These are phyloP conservation scores for Verasper variegatus DNA, from an alignment of 2,113 vertebrate species.

Conservation along the genomic window DNA sequence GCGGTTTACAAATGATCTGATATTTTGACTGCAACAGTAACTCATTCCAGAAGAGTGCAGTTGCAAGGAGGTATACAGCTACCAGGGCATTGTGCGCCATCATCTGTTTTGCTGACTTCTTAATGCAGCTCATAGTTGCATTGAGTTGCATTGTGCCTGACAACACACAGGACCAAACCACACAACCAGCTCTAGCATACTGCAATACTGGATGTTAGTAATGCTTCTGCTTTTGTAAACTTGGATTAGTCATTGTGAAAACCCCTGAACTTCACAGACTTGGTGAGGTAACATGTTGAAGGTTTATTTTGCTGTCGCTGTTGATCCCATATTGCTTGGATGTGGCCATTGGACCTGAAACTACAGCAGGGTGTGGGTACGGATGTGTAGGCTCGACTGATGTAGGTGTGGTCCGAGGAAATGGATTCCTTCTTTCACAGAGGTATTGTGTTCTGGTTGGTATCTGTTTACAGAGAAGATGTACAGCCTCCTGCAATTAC, in stretches of 20 bases:
- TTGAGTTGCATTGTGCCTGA: conserved; percentile 20
- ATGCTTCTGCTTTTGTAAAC: conserved; percentile 53
- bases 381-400: conserved; percentile 35
- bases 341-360: conserved; percentile 34
- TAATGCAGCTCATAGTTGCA: conserved; percentile 22
- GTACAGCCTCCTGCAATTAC: conserved; percentile 6
- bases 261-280: conserved; percentile 33
- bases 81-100: neutral
- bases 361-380: conserved; percentile 27
- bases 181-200: conserved; percentile 24
- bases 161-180: conserved; percentile 34
- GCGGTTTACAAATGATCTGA: conserved; percentile 58
- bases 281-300: conserved; percentile 46
- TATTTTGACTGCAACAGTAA: conserved; percentile 56
- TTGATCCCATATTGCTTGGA: conserved; percentile 41
- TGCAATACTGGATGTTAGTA: conserved; percentile 15
- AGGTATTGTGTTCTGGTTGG: conserved; percentile 40
- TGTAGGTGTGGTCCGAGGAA: conserved; percentile 45
- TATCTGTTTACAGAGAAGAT: conserved; percentile 25
- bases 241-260: conserved; percentile 59
- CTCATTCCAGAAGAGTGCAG: conserved; percentile 25
- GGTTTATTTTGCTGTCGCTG: conserved; percentile 38
- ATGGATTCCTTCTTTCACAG: conserved; percentile 29
- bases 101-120: conserved; percentile 31
- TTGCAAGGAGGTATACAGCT: conserved; percentile 3